These are phyloP conservation scores for Tricholaema leucomelas DNA, from an alignment of 2,113 vertebrate species.

Conservation along the genomic window DNA sequence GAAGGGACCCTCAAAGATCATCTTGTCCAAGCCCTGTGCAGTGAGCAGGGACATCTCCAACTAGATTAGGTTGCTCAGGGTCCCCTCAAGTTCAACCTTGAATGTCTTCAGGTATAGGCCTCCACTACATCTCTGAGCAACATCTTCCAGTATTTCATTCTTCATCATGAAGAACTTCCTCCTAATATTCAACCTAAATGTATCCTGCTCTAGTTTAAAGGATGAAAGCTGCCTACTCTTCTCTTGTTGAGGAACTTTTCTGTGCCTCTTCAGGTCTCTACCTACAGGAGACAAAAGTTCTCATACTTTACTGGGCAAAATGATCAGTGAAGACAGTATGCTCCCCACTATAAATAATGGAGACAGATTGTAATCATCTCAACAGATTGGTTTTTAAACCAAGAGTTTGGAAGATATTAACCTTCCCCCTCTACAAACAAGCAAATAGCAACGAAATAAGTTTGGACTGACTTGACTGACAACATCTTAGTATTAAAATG, in stretches of 20 bases:
- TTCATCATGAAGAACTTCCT: too few species aligned
- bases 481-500: neutral
- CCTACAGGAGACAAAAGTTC: neutral
- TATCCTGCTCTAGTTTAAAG: too few species aligned
- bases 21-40: too few species aligned
- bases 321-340: neutral
- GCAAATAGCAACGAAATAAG: neutral
- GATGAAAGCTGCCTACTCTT: neutral
- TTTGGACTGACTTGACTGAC: neutral
- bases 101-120: too few species aligned
- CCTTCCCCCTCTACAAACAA: neutral
- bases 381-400: neutral
- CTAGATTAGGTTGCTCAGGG: too few species aligned
- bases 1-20: too few species aligned
- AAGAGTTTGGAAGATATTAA: neutral
- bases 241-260: fast-evolving
- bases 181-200: too few species aligned
- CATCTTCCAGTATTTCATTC: too few species aligned
- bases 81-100: too few species aligned
- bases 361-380: neutral
- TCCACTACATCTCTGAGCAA: too few species aligned
- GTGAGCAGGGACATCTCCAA: too few species aligned
- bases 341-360: neutral
- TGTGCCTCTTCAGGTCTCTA: neutral
- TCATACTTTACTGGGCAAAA: neutral